phyloP scores from a whole-genome alignment of 37 sponge, comb jelly and placozoan species.

The Chondrosia reniformis region DNA sequence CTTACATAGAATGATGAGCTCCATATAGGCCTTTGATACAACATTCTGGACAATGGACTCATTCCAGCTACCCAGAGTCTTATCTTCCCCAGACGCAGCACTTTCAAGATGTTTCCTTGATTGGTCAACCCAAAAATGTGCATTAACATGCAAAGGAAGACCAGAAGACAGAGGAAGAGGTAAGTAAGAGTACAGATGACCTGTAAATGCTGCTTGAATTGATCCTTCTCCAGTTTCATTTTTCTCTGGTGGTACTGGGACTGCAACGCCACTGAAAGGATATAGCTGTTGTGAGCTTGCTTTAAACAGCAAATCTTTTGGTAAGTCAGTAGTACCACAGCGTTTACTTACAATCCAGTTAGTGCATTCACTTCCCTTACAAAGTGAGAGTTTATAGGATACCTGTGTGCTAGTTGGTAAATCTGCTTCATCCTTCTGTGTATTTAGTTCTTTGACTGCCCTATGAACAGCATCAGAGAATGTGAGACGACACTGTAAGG shows the following conservation, averaged over 20 bases:
- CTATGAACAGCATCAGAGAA: not conserved
- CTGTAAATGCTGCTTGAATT: constrained; percentile 12
- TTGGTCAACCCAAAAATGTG: constrained; percentile 62
- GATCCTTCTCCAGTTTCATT: too few relatives aligned
- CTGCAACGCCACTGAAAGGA: constrained; percentile 57
- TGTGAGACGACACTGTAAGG: not conserved
- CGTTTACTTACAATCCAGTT: constrained; percentile 28
- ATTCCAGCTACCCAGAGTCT: constrained; percentile 37
- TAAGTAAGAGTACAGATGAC: constrained; percentile 41
- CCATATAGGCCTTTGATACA: constrained; percentile 32
- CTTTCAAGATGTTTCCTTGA: constrained; percentile 59
- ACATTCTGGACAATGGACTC: constrained; percentile 7
- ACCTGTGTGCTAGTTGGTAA: not conserved
- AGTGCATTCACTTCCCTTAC: not conserved
- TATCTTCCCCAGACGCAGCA: not conserved
- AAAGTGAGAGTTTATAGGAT: too few relatives aligned
- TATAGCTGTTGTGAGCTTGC: constrained; percentile 9
- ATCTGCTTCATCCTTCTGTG: not conserved
- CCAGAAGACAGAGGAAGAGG: constrained; percentile 41
- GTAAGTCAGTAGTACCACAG: constrained; percentile 2
- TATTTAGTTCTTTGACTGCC: not conserved
- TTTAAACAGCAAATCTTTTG: not conserved
- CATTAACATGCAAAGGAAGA: constrained; percentile 72
- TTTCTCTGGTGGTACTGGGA: not conserved
- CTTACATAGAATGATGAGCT: constrained; percentile 26